These are phyloP conservation scores for Morpho helenor DNA, from an alignment of 2,888 invertebrate species.

Conservation along the genomic window DNA sequence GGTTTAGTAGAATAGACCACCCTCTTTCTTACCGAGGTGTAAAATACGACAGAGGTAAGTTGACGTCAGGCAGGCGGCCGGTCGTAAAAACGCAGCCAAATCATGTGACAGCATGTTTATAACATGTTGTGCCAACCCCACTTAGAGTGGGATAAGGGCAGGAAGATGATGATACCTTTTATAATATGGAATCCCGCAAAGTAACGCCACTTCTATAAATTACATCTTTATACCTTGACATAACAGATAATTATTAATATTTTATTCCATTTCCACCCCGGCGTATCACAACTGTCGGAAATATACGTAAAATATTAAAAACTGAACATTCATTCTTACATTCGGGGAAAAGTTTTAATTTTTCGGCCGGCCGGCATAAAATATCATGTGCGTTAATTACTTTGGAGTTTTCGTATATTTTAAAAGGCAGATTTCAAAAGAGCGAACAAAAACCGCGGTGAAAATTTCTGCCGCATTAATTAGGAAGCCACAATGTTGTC, in stretches of 20 bases:
- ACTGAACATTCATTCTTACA: constrained; percentile 9
- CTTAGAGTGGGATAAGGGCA: no score
- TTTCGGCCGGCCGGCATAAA: constrained; percentile 7
- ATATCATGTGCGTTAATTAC: constrained; percentile 22
- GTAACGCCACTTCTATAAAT: constrained; percentile 6
- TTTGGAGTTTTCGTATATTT: constrained; percentile 19
- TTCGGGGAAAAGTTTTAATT: constrained; percentile 10
- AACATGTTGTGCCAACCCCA: no score
- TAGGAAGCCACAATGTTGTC: constrained; percentile 15
- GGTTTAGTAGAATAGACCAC: no score
- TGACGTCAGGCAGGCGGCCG: no score
- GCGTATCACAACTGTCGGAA: constrained; percentile 1
- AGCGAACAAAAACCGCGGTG: constrained; percentile 13
- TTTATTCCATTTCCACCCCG: background rate
- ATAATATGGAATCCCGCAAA: no score
- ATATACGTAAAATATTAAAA: constrained; percentile 3
- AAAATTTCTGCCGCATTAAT: constrained; percentile 22
- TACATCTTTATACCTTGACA: constrained; percentile 1
- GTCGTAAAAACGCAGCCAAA: no score
- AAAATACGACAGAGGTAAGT: no score
- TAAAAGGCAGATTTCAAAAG: constrained; percentile 20
- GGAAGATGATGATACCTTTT: no score
- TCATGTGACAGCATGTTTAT: no score
- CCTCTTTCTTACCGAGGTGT: no score
- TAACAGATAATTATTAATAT: constrained; percentile 1